Conservation (phyloP, 2,113 vertebrate species). For the Phyllostomus discolor region DNA sequence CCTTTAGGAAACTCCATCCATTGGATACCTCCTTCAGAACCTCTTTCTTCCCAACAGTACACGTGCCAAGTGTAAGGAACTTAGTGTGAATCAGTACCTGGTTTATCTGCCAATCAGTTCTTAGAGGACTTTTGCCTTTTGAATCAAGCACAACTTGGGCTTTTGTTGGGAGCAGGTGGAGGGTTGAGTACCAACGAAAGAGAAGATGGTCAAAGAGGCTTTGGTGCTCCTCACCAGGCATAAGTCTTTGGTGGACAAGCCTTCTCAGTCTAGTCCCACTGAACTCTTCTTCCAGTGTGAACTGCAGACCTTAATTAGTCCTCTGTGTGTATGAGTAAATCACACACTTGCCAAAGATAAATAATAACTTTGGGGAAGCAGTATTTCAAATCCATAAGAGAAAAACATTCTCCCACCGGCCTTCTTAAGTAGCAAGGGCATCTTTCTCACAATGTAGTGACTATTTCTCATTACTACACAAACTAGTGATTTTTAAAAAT, state of each 20-base stretch:
- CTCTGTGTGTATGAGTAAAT: not conserved
- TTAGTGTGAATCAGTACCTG: not conserved
- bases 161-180: not conserved
- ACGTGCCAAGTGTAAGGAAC: not conserved
- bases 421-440: not conserved
- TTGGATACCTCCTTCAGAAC: not conserved
- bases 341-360: not conserved
- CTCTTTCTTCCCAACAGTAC: not conserved
- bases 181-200: not conserved
- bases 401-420: not conserved
- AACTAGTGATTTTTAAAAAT: not conserved
- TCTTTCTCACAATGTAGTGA: not conserved
- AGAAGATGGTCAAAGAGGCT: not conserved
- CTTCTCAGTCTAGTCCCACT: not conserved
- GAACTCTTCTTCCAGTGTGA: not conserved
- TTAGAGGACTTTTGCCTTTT: not conserved
- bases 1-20: not conserved
- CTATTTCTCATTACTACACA: not conserved
- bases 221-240: fast-evolving
- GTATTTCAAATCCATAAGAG: not conserved
- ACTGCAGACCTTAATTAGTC: not conserved
- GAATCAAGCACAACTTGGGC: not conserved
- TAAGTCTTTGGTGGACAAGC: no score
- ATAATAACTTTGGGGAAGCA: not conserved
- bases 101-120: not conserved